Base-by-base conservation (phyloP, 2,113 vertebrate species). In the Anser cygnoides region DNA sequence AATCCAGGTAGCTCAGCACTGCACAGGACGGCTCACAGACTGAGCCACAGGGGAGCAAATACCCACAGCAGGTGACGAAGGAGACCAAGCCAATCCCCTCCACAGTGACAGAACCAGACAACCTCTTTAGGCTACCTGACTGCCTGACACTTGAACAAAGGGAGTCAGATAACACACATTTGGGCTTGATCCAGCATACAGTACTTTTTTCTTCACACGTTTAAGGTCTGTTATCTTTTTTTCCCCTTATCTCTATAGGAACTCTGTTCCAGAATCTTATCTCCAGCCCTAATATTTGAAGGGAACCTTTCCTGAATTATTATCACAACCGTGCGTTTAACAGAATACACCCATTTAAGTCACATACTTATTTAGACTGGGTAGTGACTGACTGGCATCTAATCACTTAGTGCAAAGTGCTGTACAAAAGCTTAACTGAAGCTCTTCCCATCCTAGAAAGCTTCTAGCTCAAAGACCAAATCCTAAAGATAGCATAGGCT, bases 391-490 rank as follows among this genome's bases (percentile, higher is more conserved):
- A 35, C 28, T 50, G 57, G n/a, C n/a, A 11, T 15, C 75, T 58
- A 33, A 54, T 15, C 13, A 26, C 21, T n/a, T n/a, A 37, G 37
- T 11, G 7, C 67, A n/a, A 37, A 0, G 1, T 21, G 43, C 22
- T 46, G 0, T 18, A 49, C 33, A 67, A 76, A 79, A 77, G 19
- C 68, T 80, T 89, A 61, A 52, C 39, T 1, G 3, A 77, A n/a
- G 57, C 57, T 77, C n/a, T 88, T 71, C 29, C 43, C 28, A 29
- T 63, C 63, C 75, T 62, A 74, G 61, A 72, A 63, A 86, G 22
- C 52, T 88, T 88, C 76, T 33, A 74, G 52, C 46, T 7, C 80
- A 71, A 94, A 95, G 87, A 91, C 70, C 63, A 77, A 79, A 59
- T 50, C 59, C 78, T 77, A 63, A 83, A 82, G 81, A 87, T 61